Evolutionary conservation across 2,113 vertebrate genomes (phyloP).

Genomic region (Carassius auratus): DNA sequence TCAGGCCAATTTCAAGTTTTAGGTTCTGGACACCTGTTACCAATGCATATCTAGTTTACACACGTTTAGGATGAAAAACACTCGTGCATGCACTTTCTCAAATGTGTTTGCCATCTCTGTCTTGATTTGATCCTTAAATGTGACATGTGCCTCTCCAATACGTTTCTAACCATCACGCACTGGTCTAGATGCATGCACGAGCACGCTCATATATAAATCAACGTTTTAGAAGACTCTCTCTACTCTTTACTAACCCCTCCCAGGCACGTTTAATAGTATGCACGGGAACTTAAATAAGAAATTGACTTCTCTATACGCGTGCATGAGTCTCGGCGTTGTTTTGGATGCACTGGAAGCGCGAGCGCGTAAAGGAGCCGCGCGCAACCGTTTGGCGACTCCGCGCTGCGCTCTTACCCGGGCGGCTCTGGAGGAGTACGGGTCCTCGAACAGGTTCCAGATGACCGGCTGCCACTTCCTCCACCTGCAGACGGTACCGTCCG

Average conservation of each 20-base stretch:
- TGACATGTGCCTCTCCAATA: neutral
- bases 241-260: neutral
- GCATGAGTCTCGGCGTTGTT: neutral
- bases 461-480: constrained; percentile 91
- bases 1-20: neutral
- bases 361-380: neutral
- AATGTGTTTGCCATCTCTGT: neutral
- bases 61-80: neutral
- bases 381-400: constrained; percentile 17
- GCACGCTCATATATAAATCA: too few relatives aligned
- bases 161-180: neutral
- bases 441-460: constrained; percentile 94
- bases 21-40: neutral
- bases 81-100: neutral
- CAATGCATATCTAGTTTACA: neutral
- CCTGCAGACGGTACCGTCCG: constrained; percentile 77
- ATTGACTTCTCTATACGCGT: neutral
- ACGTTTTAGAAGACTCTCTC: too few relatives aligned
- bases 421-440: constrained; percentile 93
- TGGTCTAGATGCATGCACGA: neutral
- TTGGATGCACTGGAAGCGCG: too few relatives aligned
- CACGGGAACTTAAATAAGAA: neutral
- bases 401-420: constrained; percentile 85
- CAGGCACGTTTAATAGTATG: neutral
- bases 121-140: neutral